Evolutionary conservation across 2,797 vertebrate genomes (phyloP).

Genomic region (Coregonus sp.): DNA sequence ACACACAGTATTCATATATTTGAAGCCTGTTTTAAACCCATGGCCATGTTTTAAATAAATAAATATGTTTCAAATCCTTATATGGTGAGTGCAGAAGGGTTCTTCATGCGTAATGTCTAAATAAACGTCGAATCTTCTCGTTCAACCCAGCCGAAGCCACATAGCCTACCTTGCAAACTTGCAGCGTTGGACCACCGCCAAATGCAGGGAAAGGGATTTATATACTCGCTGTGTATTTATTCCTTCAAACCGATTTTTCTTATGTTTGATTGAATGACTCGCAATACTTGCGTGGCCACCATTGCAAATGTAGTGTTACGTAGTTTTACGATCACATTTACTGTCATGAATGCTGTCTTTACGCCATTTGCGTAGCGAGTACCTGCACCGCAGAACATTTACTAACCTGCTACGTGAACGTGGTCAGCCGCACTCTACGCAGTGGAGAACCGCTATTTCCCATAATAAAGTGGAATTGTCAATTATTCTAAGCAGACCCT

Average conservation of each 20-base stretch:
- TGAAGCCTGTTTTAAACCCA: conserved; percentile 7
- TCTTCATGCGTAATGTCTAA: neutral
- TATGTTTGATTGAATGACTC: conserved; percentile 31
- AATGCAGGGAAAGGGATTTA: neutral
- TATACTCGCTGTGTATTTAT: conserved; percentile 7
- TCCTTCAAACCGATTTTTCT: neutral
- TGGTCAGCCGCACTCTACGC: neutral
- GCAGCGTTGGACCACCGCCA: neutral
- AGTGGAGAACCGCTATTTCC: neutral
- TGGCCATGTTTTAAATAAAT: conserved; percentile 19
- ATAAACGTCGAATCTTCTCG: neutral
- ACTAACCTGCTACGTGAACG: conserved; percentile 23
- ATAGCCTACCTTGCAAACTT: conserved; percentile 38
- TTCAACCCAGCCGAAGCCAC: conserved; percentile 8
- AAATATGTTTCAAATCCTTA: conserved; percentile 50
- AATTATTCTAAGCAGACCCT: neutral
- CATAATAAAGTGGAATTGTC: neutral
- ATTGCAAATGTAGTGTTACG: conserved; percentile 9
- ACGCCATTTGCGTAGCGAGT: conserved; percentile 50
- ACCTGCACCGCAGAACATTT: conserved; percentile 20
- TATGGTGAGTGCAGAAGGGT: conserved; percentile 49
- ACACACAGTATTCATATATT: neutral
- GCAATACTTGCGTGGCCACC: conserved; percentile 4
- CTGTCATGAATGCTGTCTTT: neutral
- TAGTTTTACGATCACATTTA: conserved; percentile 3